Evolutionary conservation across 2,113 vertebrate species (phyloP).

Genomic region (human (Homo sapiens)): DNA sequence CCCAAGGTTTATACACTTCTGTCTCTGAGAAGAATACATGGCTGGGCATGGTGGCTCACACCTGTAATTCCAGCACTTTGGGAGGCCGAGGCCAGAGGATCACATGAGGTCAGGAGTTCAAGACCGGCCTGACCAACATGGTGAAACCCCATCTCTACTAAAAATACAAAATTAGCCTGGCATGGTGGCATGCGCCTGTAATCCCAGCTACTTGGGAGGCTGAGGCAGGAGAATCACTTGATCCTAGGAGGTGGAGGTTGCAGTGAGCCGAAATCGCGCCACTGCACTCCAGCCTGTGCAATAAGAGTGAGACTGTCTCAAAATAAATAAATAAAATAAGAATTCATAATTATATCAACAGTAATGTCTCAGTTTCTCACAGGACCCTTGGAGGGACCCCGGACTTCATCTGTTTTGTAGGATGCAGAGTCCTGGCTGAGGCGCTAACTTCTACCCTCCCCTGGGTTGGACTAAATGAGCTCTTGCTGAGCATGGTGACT

Average conservation of each 20-base stretch:
- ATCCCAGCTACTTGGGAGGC: background rate
- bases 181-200: background rate
- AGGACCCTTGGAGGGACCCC: background rate
- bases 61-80: background rate
- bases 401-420: background rate
- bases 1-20: background rate
- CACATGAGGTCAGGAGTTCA: background rate
- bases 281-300: background rate
- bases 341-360: background rate
- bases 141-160: background rate
- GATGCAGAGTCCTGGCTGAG: background rate
- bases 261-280: background rate
- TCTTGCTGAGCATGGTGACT: too few relatives aligned
- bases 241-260: background rate
- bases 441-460: background rate
- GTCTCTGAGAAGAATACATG: background rate
- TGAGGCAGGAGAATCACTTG: background rate
- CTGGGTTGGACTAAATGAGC: background rate
- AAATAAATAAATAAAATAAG: background rate
- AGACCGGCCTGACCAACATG: background rate
- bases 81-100: background rate
- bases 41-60: background rate
- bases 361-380: background rate
- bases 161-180: background rate
- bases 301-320: background rate